Evolutionary conservation across 2,113 vertebrate genomes (phyloP), one percentile per base, ranked within the genome.

Genomic region (Tapirus terrestris): DNA sequence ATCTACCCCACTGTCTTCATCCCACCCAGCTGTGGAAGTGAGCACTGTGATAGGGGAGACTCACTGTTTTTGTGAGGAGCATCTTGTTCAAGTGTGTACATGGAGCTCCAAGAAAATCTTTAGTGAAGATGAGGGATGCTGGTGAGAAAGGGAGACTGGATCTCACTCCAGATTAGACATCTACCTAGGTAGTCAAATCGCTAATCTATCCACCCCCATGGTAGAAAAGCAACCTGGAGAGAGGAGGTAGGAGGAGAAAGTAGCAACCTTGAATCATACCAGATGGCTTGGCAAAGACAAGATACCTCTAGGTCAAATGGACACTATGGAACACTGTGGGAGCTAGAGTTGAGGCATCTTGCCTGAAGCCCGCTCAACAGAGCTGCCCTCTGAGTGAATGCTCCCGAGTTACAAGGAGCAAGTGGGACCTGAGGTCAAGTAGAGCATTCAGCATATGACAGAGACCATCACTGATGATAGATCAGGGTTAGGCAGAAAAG

Each of bases 21-120:
- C 1, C 8, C 2, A 53, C 0, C 0, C 8, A 17, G 17, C 8
- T 81, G 12, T 56, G 33, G 48, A 60, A 25, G 17, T 29, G 16
- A 67, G 20, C 43, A 14, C 1, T 33, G 4, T 8, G 17, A 77
- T 6, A 33, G 33, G 2, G 13, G n/a, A 29, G 13, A 23, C 8
- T 8, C 72, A 48, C 2, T 60, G 23, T 48, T 56, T 82, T 39
- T 53, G 16, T 36, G 20, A 20, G 6, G 2, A 68, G 1, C 14
- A 0, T 16, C 4, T 63, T 73, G 2, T 29, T 65, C 45, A 11
- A 31, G 6, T 29, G 7, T 36, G 2, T 86, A 16, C 14, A 11
- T 5, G 27, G n/a, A 56, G 16, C 13, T 8, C 17, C 33, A 92
- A 68, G 75, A 39, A 63, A 58, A 86, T 77, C 4, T 90, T 31